A percentile compares a stretch with the other conserved stretches of the same genome.
These are phyloP conservation scores for Apis florea DNA, from an alignment of 1,140 invertebrate genomes.

Conservation along the genomic window DNA sequence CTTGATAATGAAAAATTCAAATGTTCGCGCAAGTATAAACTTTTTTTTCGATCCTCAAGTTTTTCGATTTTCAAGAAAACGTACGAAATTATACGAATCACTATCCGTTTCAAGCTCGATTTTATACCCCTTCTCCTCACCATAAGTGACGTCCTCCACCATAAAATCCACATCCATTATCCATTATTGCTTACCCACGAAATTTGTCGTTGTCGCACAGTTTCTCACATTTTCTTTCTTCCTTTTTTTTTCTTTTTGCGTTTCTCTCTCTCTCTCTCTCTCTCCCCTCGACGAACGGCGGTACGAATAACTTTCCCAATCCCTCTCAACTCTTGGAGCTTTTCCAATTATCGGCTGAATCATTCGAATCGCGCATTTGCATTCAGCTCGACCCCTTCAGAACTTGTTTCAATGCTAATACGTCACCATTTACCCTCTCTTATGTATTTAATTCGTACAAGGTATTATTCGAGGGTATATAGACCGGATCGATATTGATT, in stretches of 20 bases:
- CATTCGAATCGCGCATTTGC: constrained; percentile 59
- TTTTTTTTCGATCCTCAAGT: no score
- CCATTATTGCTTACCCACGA: constrained; percentile 42
- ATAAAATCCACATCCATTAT: constrained; percentile 48
- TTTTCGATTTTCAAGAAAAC: no score
- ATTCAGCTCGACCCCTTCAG: constrained; percentile 53
- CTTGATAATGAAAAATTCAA: no score
- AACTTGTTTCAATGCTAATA: constrained; percentile 69
- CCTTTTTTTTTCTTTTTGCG: background rate
- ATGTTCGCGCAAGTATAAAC: no score
- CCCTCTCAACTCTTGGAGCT: constrained; percentile 51
- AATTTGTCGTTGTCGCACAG: constrained; percentile 4
- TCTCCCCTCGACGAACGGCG: background rate
- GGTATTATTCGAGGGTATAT: background rate
- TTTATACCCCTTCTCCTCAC: constrained; percentile 37
- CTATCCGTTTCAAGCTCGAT: background rate
- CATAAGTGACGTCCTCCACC: constrained; percentile 50
- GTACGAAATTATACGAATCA: no score
- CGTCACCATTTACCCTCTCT: constrained; percentile 31
- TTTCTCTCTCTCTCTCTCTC: background rate
- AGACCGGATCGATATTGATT: constrained; percentile 2
- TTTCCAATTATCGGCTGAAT: constrained; percentile 68
- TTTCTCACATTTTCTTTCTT: background rate
- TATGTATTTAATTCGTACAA: constrained; percentile 39
- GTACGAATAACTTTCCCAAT: constrained; percentile 54